A percentile compares a stretch with the other conserved stretches of the same genome.
phyloP scores from a whole-genome alignment of 2,888 invertebrate genomes.

The Carcina quercana region DNA sequence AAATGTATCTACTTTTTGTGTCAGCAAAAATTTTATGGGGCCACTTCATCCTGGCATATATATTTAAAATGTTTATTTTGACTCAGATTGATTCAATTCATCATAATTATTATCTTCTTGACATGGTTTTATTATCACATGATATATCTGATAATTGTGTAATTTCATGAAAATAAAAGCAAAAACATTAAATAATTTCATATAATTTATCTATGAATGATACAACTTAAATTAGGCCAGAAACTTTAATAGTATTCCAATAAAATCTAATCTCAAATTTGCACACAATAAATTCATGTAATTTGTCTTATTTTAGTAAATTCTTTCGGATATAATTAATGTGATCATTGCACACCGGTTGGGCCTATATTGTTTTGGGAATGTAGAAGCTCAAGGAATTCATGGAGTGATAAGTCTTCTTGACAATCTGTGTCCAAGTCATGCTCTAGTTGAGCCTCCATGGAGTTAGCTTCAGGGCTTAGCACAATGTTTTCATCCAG shows the following conservation, averaged over 20 bases:
- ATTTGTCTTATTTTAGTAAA: slow-evolving; percentile 33
- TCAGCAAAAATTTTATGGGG: too few species aligned
- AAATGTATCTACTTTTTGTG: too few species aligned
- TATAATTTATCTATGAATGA: too few species aligned
- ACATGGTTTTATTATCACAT: too few species aligned
- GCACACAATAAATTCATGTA: slow-evolving; percentile 60
- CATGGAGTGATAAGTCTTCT: slow-evolving; percentile 66
- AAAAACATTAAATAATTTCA: too few species aligned
- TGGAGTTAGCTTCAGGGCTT: slow-evolving; percentile 64
- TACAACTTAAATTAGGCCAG: slow-evolving; percentile 23
- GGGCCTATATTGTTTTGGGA: slow-evolving; percentile 60
- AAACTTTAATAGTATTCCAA: slow-evolving; percentile 32
- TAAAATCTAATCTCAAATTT: slow-evolving; percentile 57
- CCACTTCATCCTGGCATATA: too few species aligned
- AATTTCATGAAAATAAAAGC: too few species aligned
- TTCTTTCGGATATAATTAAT: slow-evolving; percentile 18
- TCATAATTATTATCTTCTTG: too few species aligned
- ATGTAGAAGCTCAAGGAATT: slow-evolving; percentile 63
- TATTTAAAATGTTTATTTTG: too few species aligned
- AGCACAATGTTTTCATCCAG: slow-evolving; percentile 66
- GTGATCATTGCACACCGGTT: slow-evolving; percentile 52
- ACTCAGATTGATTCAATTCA: too few species aligned
- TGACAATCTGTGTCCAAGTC: slow-evolving; percentile 69
- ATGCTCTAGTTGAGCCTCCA: slow-evolving; percentile 66
- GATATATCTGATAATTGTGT: too few species aligned